These are phyloP conservation scores for Rhinichthys klamathensis DNA, from an alignment of 2,113 vertebrate genomes.

Conservation along the genomic window DNA sequence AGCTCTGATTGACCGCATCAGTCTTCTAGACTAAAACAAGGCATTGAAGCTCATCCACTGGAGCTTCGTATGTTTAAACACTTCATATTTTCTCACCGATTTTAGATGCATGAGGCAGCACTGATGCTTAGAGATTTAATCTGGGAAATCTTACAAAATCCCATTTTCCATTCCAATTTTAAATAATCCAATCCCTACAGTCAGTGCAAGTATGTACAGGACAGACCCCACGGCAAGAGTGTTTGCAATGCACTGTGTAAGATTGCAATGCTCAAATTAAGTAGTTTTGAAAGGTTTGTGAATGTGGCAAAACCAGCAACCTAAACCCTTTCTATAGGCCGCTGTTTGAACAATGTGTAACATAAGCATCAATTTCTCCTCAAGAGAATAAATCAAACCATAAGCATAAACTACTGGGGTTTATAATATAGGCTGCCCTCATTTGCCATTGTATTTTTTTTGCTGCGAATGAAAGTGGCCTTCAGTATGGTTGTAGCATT, in stretches of 20 bases:
- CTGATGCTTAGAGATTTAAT: background rate
- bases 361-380: conserved; percentile 63
- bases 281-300: background rate
- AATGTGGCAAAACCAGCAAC: conserved; percentile 55
- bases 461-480: background rate
- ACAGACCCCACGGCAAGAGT: conserved; percentile 23
- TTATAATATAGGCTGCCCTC: background rate
- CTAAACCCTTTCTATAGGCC: conserved; percentile 46
- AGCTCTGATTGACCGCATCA: background rate
- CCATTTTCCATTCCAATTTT: conserved; percentile 11
- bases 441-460: background rate
- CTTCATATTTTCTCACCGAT: background rate
- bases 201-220: conserved; percentile 30
- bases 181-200: conserved; percentile 15
- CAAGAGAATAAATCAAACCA: conserved; percentile 55
- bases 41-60: background rate
- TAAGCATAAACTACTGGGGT: conserved; percentile 52
- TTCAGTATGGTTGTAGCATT: background rate
- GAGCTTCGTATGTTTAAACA: conserved; percentile 21
- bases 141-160: conserved; percentile 23
- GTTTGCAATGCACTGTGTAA: background rate
- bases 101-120: background rate
- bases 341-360: conserved; percentile 59
- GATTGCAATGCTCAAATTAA: background rate
- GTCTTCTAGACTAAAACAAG: background rate